These are phyloP conservation scores for Trochalopteron elliotii DNA, from an alignment of 2,113 vertebrate species.

Conservation along the genomic window DNA sequence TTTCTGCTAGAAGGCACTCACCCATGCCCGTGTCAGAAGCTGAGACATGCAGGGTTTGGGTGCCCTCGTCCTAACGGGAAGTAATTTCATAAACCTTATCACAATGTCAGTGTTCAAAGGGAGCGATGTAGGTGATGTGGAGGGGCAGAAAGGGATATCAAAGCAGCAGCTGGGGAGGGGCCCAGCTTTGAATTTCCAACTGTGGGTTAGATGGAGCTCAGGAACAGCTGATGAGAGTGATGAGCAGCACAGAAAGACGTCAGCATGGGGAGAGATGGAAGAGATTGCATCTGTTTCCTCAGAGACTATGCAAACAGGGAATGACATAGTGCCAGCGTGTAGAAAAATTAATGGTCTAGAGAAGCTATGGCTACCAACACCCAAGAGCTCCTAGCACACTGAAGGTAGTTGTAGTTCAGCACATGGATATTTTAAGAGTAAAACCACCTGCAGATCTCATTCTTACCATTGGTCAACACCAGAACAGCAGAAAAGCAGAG, in stretches of 20 bases:
- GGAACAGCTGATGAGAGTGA: conserved; percentile 42
- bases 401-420: not conserved
- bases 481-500: not conserved
- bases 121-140: not conserved
- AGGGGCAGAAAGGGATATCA: conserved; percentile 9
- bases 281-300: conserved; percentile 42
- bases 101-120: fast-evolving
- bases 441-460: not conserved
- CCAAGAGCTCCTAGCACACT: not conserved
- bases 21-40: not conserved
- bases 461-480: not conserved
- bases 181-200: conserved; percentile 35
- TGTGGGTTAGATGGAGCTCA: not conserved
- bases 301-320: conserved; percentile 18
- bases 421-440: not conserved
- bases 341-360: not conserved
- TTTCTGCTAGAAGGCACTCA: not conserved
- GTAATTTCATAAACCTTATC: conserved; percentile 20
- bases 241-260: conserved; percentile 22
- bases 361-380: not conserved
- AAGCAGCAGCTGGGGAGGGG: not conserved
- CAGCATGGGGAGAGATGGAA: not conserved
- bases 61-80: not conserved
- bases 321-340: not conserved
- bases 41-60: not conserved